Conservation (phyloP, 2,113 vertebrate species). For the Aegotheles bennettii region DNA sequence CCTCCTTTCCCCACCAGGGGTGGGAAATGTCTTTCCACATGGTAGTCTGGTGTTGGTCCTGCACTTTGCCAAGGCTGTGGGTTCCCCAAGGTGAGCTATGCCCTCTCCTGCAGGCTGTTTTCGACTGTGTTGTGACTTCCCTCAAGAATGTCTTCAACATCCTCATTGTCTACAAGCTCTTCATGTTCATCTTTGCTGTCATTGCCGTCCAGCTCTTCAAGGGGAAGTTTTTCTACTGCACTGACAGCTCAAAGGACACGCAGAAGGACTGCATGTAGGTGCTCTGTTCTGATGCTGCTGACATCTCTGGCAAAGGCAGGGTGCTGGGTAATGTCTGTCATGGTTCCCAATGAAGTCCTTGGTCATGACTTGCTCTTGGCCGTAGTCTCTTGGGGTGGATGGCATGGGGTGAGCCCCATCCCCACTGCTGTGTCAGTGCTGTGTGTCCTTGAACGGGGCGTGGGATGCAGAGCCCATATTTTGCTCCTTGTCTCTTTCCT, state of each 20-base stretch:
- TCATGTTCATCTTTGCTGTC: constrained; percentile 99
- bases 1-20: neutral
- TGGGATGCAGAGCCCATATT: neutral
- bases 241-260: constrained; percentile 94
- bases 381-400: fast-evolving
- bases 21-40: neutral
- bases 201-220: constrained; percentile 98
- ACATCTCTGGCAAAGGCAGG: neutral
- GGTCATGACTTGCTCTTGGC: neutral
- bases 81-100: neutral
- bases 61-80: neutral
- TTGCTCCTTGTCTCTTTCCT: neutral
- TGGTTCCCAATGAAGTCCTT: neutral
- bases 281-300: neutral
- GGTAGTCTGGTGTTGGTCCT: neutral
- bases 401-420: neutral
- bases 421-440: neutral
- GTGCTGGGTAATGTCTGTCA: neutral
- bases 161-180: constrained; percentile 98
- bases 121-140: constrained; percentile 96
- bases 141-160: constrained; percentile 99
- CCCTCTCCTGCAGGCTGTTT: constrained; percentile 74
- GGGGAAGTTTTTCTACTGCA: constrained; percentile 98
- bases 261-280: constrained; percentile 96
- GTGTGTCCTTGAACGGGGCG: neutral